These are phyloP conservation scores for Papilio polytes DNA, from an alignment of 1,140 invertebrate genomes.

Conservation along the genomic window DNA sequence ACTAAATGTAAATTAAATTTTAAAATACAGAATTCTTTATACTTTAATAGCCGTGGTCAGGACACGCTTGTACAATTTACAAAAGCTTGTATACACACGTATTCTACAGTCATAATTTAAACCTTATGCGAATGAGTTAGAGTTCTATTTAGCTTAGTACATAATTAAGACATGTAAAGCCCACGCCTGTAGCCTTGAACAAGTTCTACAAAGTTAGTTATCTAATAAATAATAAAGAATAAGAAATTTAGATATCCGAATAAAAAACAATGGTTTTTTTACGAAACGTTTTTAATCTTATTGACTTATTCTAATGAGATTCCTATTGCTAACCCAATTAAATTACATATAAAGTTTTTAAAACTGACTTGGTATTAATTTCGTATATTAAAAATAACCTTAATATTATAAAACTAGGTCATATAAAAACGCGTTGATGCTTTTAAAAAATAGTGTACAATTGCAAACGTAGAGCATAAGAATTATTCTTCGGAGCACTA, in stretches of 20 bases:
- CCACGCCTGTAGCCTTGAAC: not conserved
- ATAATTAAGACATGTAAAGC: not conserved
- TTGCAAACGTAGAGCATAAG: not conserved
- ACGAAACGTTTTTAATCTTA: no score
- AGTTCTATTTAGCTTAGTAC: not conserved
- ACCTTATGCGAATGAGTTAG: not conserved
- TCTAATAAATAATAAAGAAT: not conserved
- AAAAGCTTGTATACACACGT: not conserved
- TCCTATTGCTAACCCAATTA: no score
- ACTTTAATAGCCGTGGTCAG: not conserved
- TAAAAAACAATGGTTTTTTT: not conserved
- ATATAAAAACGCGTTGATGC: constrained; percentile 52
- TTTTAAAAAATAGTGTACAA: constrained; percentile 48
- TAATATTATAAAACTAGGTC: not conserved
- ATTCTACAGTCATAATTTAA: not conserved
- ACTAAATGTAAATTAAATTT: not conserved
- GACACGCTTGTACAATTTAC: not conserved
- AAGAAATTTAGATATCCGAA: not conserved
- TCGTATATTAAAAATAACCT: not conserved
- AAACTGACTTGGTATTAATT: no score
- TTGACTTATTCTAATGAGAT: no score
- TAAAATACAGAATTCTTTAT: not conserved
- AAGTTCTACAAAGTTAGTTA: not conserved
- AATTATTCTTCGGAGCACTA: constrained; percentile 40
- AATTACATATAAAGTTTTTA: no score